Evolutionary conservation across 2,113 vertebrate species (phyloP), one percentile per base, ranked within the genome.

Genomic region (Zeus faber): DNA sequence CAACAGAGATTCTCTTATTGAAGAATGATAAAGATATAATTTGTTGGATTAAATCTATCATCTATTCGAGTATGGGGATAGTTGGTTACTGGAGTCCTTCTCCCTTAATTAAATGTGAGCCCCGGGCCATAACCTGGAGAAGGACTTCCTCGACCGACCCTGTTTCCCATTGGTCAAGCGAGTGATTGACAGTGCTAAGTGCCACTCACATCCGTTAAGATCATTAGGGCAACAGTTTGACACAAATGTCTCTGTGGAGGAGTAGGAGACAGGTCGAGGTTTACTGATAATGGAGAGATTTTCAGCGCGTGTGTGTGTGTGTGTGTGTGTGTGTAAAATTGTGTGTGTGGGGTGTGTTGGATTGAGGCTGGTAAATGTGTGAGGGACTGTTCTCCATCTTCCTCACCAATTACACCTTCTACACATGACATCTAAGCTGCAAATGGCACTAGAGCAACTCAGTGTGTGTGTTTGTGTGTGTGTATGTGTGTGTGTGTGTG

Each of bases 301-400:
- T 35, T 13, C 11, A 35, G 2, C 10, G 33, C n/a, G 33, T 35
- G 33, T 13, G 33, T 35, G 5, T 11, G 8, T 35, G 33, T 14
- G 33, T 35, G 33, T 35, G 33, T 33, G 31, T 33, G 31, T 33
- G 31, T 33, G 40, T n/a, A n/a, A n/a, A n/a, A n/a, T n/a, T n/a
- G 40, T 4, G 16, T 6, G 16, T 21, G 7, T 44, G 41, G 10
- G 47, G 18, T n/a, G 31, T 20, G 22, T 16, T 24, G 17, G 37
- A 37, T 24, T 39, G 21, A 18, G 31, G 24, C 16, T 16, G 35
- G 25, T 43, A 43, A 43, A 43, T 43, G 40, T 43, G 79, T 76
- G 51, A 74, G 44, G 73, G 70, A 67, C 69, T 27, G 0, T 53
- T 11, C 39, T 63, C 50, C 58, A 67, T 74, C 58, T 63, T 65